Evolutionary conservation across 2,797 vertebrate genomes (phyloP).

Genomic region (Tauraco hartlaubi): DNA sequence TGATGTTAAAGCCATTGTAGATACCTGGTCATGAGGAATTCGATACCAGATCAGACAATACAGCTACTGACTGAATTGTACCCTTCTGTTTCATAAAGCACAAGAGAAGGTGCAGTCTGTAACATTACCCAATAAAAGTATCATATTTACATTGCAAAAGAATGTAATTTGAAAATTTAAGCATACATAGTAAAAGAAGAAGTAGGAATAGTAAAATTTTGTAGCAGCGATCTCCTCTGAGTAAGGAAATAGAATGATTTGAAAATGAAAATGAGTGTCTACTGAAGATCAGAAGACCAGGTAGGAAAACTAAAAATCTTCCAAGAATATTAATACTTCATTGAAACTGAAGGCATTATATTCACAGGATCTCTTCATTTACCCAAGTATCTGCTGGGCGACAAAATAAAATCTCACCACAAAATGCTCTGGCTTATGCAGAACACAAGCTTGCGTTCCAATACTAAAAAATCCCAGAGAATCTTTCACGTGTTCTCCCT

Average conservation of each 20-base stretch:
- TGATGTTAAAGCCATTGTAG: background rate
- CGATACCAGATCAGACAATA: background rate
- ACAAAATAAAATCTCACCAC: background rate
- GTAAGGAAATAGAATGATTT: background rate
- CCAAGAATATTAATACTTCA: background rate
- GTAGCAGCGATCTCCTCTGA: background rate
- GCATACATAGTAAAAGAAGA: conserved; percentile 15
- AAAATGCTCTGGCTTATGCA: background rate
- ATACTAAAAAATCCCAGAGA: background rate
- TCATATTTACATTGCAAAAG: conserved; percentile 16
- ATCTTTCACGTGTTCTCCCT: background rate
- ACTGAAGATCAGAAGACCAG: background rate
- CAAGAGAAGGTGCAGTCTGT: background rate
- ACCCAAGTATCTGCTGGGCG: background rate
- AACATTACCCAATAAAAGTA: background rate
- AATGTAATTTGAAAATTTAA: conserved; percentile 42
- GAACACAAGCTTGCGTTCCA: background rate
- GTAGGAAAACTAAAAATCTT: background rate
- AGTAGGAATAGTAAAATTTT: conserved; percentile 37
- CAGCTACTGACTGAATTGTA: background rate
- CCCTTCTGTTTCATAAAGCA: background rate
- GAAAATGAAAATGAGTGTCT: conserved; percentile 1
- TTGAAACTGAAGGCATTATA: background rate
- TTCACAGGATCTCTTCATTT: background rate
- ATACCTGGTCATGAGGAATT: background rate